Conservation (phyloP, 2,888 invertebrate species). For the Phyto melanocephala region DNA sequence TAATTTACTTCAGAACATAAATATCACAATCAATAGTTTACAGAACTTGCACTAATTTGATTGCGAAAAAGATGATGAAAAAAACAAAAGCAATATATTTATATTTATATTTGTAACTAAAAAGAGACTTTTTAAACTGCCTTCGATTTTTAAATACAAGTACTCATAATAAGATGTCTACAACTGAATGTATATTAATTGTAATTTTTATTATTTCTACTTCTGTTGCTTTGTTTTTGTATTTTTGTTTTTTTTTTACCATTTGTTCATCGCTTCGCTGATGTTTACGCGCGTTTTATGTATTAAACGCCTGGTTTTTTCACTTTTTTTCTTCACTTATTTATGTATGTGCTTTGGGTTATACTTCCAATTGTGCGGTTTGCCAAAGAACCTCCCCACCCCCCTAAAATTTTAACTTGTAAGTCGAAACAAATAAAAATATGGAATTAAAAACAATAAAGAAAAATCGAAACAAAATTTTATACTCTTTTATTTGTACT, state of each 20-base stretch:
- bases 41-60: too few species aligned
- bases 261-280: conserved; percentile 54
- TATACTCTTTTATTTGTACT: neutral
- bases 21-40: too few species aligned
- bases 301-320: conserved; percentile 46
- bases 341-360: neutral
- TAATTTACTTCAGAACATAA: too few species aligned
- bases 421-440: neutral
- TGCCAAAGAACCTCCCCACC: neutral
- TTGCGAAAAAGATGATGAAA: too few species aligned
- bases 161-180: neutral
- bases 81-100: too few species aligned
- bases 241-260: conserved; percentile 28
- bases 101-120: too few species aligned
- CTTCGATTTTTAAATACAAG: neutral
- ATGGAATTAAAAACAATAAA: neutral
- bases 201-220: conserved; percentile 33
- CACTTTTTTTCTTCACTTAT: conserved; percentile 36
- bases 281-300: conserved; percentile 53
- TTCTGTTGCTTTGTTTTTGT: conserved; percentile 9
- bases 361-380: conserved; percentile 17
- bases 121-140: neutral
- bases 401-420: conserved; percentile 22
- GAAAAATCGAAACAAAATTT: neutral
- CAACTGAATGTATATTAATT: conserved; percentile 20